Conservation (phyloP, 2,888 invertebrate species). For the Molanna angustata region DNA sequence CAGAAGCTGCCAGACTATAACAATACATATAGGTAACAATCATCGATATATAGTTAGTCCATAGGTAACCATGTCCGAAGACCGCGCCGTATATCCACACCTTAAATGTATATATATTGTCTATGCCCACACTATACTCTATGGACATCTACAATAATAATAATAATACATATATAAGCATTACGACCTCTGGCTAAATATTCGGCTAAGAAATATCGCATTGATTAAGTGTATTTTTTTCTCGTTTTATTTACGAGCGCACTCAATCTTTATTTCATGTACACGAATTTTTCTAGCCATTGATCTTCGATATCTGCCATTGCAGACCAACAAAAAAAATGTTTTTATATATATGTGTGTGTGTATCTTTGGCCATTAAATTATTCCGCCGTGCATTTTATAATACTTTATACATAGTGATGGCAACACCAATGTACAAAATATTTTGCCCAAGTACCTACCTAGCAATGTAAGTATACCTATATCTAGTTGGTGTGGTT, state of each 20-base stretch:
- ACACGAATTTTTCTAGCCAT: conserved; percentile 26
- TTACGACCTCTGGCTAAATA: conserved; percentile 31
- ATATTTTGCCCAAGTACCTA: neutral
- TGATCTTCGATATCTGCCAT: conserved; percentile 16
- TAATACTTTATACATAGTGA: too few species aligned
- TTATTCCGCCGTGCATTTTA: conserved; percentile 20
- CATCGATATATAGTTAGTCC: too few species aligned
- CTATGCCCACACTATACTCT: conserved; percentile 23
- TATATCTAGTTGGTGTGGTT: too few species aligned
- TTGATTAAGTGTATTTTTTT: conserved; percentile 29
- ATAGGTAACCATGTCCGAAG: too few species aligned
- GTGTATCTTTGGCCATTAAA: conserved; percentile 20
- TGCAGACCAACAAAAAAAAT: conserved; percentile 13
- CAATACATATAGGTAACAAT: too few species aligned
- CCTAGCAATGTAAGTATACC: too few species aligned
- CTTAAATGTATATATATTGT: too few species aligned
- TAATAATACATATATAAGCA: conserved; percentile 16
- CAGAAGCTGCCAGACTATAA: too few species aligned
- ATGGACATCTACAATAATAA: too few species aligned
- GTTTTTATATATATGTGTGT: too few species aligned
- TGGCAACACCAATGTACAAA: neutral
- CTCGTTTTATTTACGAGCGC: conserved; percentile 28
- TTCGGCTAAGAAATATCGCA: conserved; percentile 27
- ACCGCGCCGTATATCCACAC: too few species aligned
- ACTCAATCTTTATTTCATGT: conserved; percentile 30